Conservation (phyloP, 2,797 vertebrate species). For the Eulemur albifrons region DNA sequence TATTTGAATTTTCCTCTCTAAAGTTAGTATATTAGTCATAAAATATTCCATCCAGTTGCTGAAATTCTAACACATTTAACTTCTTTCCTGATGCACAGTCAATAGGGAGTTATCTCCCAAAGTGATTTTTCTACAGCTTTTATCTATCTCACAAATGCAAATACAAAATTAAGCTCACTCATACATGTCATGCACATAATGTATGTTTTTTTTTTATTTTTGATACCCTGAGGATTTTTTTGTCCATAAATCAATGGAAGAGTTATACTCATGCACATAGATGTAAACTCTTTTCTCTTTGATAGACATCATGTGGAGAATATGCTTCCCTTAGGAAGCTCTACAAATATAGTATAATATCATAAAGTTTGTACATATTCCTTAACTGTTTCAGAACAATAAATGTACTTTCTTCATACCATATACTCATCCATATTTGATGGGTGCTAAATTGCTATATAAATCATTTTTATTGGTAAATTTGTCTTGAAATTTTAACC, state of each 20-base stretch:
- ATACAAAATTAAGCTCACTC: slow-evolving; percentile 46
- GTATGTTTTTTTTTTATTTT: background rate
- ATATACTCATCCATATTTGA: background rate
- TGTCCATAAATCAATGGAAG: slow-evolving; percentile 18
- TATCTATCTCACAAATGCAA: slow-evolving; percentile 47
- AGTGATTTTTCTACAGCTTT: slow-evolving; percentile 26
- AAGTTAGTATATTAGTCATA: slow-evolving; percentile 38
- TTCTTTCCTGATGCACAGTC: slow-evolving; percentile 15
- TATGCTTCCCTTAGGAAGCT: slow-evolving; percentile 12
- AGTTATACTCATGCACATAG: background rate
- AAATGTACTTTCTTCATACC: background rate
- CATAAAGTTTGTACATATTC: background rate
- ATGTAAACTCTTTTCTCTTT: slow-evolving; percentile 19
- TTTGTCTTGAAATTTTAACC: background rate
- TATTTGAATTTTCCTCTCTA: background rate
- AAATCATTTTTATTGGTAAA: background rate
- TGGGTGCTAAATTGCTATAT: background rate
- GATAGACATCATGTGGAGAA: background rate
- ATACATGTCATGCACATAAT: background rate
- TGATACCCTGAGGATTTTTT: background rate
- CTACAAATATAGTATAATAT: background rate
- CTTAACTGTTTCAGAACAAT: slow-evolving; percentile 36
- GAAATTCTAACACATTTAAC: slow-evolving; percentile 36
- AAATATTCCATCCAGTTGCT: slow-evolving; percentile 18
- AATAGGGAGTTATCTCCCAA: background rate